These are phyloP conservation scores for Virgularia gustaviana DNA, from an alignment of 92 coral and sea anemone species.

Conservation along the genomic window DNA sequence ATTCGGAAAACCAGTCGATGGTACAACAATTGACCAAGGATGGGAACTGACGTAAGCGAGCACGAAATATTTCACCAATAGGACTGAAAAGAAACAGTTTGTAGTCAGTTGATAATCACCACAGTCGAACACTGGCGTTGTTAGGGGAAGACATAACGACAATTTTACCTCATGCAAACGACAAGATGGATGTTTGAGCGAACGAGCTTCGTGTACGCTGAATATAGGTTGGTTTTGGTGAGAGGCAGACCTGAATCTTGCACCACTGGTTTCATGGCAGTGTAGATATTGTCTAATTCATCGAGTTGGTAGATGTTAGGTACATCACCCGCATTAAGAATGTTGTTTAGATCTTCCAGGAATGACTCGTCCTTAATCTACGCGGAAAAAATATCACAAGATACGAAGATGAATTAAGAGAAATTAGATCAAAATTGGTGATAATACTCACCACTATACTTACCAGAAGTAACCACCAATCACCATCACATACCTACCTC, in stretches of 20 bases:
- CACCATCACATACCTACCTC: too few relatives aligned
- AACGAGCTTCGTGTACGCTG: constrained; percentile 90
- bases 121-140: neutral
- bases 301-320: constrained; percentile 93
- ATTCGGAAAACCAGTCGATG: constrained; percentile 97
- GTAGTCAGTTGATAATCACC: neutral
- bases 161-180: constrained; percentile 87
- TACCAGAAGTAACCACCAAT: too few relatives aligned
- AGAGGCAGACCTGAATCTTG: constrained; percentile 90
- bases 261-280: constrained; percentile 89
- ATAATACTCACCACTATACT: too few relatives aligned
- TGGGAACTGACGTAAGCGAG: constrained; percentile 96
- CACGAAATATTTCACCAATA: constrained; percentile 98
- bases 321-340: constrained; percentile 97
- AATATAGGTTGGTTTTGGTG: constrained; percentile 90
- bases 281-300: constrained; percentile 86
- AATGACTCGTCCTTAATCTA: constrained; percentile 95
- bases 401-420: neutral
- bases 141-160: neutral
- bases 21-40: constrained; percentile 98
- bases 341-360: constrained; percentile 90
- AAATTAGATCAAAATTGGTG: neutral
- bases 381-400: neutral
- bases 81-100: constrained; percentile 59
- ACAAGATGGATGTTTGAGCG: constrained; percentile 86